Evolutionary conservation across 2,888 invertebrate genomes (phyloP), one percentile per base, ranked within the genome.

Genomic region (Autographa gamma): DNA sequence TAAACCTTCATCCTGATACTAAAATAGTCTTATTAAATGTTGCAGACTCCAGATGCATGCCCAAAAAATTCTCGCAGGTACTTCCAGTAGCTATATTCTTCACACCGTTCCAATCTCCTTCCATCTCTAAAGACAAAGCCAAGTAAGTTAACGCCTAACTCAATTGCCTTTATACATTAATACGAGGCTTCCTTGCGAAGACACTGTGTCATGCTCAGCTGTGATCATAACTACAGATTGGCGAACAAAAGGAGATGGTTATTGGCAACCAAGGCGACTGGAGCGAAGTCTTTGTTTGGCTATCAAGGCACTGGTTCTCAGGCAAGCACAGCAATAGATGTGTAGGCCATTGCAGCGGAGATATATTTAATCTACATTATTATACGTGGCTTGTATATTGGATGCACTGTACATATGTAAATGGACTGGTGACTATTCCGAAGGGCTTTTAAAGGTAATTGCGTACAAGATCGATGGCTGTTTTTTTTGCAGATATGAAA

Each of bases 241-340:
- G 78, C 82, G 78, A 77, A 91, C 89, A 90, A 91, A 86, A 85
- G 79, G 70, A 71, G 71, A 82, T 82, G 86, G 85, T 85, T 86
- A 90, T 86, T 88, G 83, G 77, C 76, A 64, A 78, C 85, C 89
- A 91, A 91, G 90, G 89, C 80, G 76, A 88, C 74, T 76, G 74
- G 41, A 38, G 63, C 68, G 79, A 71, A 82, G 68, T 79, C 83
- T 88, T 89, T 91, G 90, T 90, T 85, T 80, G 84, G 76, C 66
- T 80, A 84, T 87, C 80, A 86, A 85, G 79, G 77, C 48, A 73
- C 72, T 70, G 60, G 54, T 25, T 11, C 32, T 9, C 63, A 81
- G 62, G 64, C 63, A 48, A 38, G 14, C 19, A 38, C 3, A 68
- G 61, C 69, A 64, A 56, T 66, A 66, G 61, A 60, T 69, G 54